These are phyloP conservation scores for Stegodyphus dumicola DNA, from an alignment of 1,140 invertebrate species.

Conservation along the genomic window DNA sequence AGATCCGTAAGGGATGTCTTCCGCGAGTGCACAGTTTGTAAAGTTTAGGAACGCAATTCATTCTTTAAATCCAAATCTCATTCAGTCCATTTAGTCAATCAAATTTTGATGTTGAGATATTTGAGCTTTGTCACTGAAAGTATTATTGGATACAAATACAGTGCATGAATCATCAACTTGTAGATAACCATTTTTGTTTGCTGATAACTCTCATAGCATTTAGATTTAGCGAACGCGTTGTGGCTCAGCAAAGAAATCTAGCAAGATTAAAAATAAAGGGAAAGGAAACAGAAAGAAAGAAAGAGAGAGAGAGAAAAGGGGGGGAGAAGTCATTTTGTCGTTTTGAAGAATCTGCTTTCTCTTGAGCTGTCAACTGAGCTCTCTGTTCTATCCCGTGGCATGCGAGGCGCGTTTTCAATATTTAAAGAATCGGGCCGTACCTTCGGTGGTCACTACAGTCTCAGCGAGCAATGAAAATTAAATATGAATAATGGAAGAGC, in stretches of 20 bases:
- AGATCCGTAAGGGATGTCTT: too few species aligned
- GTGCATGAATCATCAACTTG: too few species aligned
- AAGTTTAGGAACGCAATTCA: too few species aligned
- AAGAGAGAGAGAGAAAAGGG: neutral
- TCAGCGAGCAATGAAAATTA: slow-evolving; percentile 57
- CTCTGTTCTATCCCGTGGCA: neutral
- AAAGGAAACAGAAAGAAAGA: neutral
- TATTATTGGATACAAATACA: too few species aligned
- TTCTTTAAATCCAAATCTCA: too few species aligned
- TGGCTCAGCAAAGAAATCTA: neutral
- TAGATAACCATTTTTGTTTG: too few species aligned
- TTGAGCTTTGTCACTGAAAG: too few species aligned
- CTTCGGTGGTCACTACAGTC: slow-evolving; percentile 49
- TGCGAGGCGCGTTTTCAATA: slow-evolving; percentile 53
- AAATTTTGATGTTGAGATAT: too few species aligned
- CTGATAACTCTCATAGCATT: too few species aligned
- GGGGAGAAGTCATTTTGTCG: neutral
- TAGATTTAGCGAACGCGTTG: too few species aligned
- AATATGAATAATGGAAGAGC: slow-evolving; percentile 60
- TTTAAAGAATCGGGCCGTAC: slow-evolving; percentile 55
- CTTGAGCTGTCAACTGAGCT: slow-evolving; percentile 8
- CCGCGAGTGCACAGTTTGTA: too few species aligned
- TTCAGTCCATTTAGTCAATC: too few species aligned
- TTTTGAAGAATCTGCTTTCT: neutral
- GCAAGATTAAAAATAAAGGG: neutral